phyloP scores from a whole-genome alignment of 2,888 invertebrate genomes.

The Mimas tiliae region DNA sequence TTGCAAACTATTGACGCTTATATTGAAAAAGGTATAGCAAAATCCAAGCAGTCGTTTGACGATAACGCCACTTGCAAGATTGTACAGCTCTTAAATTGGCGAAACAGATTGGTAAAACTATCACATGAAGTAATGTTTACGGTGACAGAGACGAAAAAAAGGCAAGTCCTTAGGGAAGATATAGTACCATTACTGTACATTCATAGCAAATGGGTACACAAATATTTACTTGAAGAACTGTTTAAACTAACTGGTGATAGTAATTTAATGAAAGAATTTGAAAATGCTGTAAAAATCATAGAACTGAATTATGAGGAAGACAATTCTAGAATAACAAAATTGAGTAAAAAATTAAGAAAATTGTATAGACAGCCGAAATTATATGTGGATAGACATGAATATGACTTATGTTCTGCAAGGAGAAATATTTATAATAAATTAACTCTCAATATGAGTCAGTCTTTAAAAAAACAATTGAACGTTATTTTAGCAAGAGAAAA shows the following conservation, averaged over 20 bases:
- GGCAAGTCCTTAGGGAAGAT: conserved; percentile 74
- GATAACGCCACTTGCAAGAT: conserved; percentile 68
- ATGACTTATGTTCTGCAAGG: conserved; percentile 50
- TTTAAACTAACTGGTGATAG: conserved; percentile 49
- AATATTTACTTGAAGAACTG: conserved; percentile 80
- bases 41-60: conserved; percentile 52
- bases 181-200: conserved; percentile 86
- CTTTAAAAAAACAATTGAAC: conserved; percentile 59
- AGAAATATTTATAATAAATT: conserved; percentile 52
- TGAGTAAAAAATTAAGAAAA: conserved; percentile 73
- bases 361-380: conserved; percentile 69
- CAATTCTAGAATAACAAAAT: conserved; percentile 55
- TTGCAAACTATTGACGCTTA: conserved; percentile 72
- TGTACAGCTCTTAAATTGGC: conserved; percentile 82
- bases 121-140: conserved; percentile 67
- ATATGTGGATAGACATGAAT: conserved; percentile 58
- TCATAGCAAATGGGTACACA: conserved; percentile 90
- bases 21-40: conserved; percentile 64
- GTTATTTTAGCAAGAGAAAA: conserved; percentile 48
- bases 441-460: conserved; percentile 59
- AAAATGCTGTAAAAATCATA: conserved; percentile 42
- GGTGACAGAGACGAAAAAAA: conserved; percentile 56
- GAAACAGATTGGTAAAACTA: conserved; percentile 72
- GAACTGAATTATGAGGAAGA: conserved; percentile 49
- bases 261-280: conserved; percentile 44